Base-by-base conservation (phyloP, 1,140 invertebrate genomes). In the Portunus trituberculatus region DNA sequence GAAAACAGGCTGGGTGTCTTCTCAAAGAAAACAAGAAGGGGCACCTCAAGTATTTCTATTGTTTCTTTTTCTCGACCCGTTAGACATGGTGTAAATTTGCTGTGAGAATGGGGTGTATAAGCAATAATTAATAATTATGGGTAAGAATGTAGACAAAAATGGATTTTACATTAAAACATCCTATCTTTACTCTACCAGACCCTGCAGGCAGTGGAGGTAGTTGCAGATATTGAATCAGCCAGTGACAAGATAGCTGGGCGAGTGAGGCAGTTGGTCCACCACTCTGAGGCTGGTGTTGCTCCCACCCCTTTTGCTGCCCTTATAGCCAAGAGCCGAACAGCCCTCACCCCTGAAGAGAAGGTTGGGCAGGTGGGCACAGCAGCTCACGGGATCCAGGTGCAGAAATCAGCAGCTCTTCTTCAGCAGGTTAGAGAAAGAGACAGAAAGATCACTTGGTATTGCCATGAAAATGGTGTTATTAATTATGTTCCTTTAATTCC, bases 301-400 rank as follows among this genome's bases (percentile, higher is more conserved):
- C 76, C 90, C 25, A 95, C 94, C 31, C 94, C 94, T 3, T 95
- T 95, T n/a, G 48, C 90, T 20, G 90, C 94, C 32, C 94, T 95
- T 29, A 29, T 95, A 20, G 91, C 94, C 28, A 91, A 91, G 52
- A 88, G 82, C 3, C 91, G 91, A 20, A 67, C 90, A 0, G 28
- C 91, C 82, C 29, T 92, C n/a, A 32, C 28, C 6, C 76, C 16
- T 10, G 48, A 92, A 28, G n/a, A 28, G 20, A 52, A 92, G 52
- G 28, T 83, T 45, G 45, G 83, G 20, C 82, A 88, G 48, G 48
- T 59, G 76, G 94, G 76, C 0, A 91, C 91, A 16, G 91, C 94
- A 20, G 83, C 83, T 16, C 92, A 87, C 88, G 94, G 94, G 29
- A 46, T 92, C 10, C 76, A 92, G n/a, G 39, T 92, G 48, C 82